Evolutionary conservation across 64 coral and sea anemone genomes (phyloP).

Genomic region (Montipora efflorescens): DNA sequence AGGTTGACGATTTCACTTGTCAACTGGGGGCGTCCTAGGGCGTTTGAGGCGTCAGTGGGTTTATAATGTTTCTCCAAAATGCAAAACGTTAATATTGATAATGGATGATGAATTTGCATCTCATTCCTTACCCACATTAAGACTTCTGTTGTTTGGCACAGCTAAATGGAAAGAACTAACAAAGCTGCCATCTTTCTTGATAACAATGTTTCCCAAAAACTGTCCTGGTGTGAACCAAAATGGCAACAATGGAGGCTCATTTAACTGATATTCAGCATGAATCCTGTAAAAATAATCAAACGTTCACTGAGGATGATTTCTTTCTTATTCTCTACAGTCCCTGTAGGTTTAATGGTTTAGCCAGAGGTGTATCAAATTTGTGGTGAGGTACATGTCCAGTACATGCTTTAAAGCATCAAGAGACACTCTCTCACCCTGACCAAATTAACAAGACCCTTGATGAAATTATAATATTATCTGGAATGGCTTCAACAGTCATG

Average conservation of each 20-base stretch:
- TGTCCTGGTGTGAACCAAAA: constrained; percentile 97
- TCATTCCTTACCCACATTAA: constrained; percentile 87
- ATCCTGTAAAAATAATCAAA: constrained; percentile 67
- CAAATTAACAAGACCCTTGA: no score
- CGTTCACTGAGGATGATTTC: neutral
- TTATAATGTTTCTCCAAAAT: neutral
- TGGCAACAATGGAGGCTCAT: constrained; percentile 81
- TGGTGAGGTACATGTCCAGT: no score
- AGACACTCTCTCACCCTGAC: no score
- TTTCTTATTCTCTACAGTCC: neutral
- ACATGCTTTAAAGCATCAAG: no score
- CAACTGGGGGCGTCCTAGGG: no score
- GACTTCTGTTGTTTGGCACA: constrained; percentile 88
- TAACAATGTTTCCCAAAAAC: constrained; percentile 90
- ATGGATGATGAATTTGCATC: neutral
- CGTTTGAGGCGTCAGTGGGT: no score
- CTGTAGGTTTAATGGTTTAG: neutral
- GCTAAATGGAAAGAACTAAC: constrained; percentile 77
- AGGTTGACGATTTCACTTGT: no score
- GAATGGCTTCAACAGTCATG: no score
- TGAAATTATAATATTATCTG: no score
- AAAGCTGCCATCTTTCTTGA: constrained; percentile 83
- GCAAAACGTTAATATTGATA: neutral
- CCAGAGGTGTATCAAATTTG: neutral
- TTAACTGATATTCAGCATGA: constrained; percentile 95